Percentiles rank a stretch among this genome's conserved stretches.
These are phyloP conservation scores for Hylomyscus alleni DNA, from an alignment of 2,797 vertebrate genomes.

Conservation along the genomic window DNA sequence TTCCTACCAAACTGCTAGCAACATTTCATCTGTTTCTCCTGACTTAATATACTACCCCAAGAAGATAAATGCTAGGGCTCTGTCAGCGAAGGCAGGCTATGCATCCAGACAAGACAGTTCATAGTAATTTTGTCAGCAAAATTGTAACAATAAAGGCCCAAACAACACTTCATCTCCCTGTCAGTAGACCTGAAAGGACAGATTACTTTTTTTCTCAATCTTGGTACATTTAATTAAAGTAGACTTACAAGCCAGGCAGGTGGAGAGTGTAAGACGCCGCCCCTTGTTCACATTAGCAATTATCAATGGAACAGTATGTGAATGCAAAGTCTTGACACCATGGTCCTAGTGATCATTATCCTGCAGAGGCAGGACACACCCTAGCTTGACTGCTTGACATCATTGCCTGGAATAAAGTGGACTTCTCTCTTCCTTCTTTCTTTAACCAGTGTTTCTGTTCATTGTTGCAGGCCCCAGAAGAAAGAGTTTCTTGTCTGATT, in stretches of 20 bases:
- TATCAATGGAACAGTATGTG: slow-evolving; percentile 89
- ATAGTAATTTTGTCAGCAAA: slow-evolving; percentile 88
- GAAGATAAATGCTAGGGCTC: slow-evolving; percentile 73
- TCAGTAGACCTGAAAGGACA: slow-evolving; percentile 89
- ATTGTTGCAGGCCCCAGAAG: background rate
- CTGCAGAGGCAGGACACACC: slow-evolving; percentile 81
- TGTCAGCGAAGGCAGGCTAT: slow-evolving; percentile 78
- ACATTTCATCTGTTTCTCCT: slow-evolving; percentile 63
- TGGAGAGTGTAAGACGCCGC: slow-evolving; percentile 89
- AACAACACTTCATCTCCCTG: slow-evolving; percentile 89
- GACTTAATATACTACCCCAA: slow-evolving; percentile 73
- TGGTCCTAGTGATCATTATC: slow-evolving; percentile 87
- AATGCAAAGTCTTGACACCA: slow-evolving; percentile 87
- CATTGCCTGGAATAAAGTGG: slow-evolving; percentile 81
- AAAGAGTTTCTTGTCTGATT: slow-evolving; percentile 18
- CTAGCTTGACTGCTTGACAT: slow-evolving; percentile 88
- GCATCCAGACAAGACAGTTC: slow-evolving; percentile 85
- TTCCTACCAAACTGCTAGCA: slow-evolving; percentile 61
- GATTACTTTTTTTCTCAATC: slow-evolving; percentile 90
- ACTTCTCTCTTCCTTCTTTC: slow-evolving; percentile 68
- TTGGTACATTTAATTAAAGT: slow-evolving; percentile 91
- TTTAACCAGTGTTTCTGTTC: background rate
- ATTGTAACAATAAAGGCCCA: slow-evolving; percentile 87
- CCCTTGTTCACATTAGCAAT: slow-evolving; percentile 90
- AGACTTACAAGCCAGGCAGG: slow-evolving; percentile 88